Base-by-base conservation (phyloP, 2,797 vertebrate species). In the Acanthopagrus latus region DNA sequence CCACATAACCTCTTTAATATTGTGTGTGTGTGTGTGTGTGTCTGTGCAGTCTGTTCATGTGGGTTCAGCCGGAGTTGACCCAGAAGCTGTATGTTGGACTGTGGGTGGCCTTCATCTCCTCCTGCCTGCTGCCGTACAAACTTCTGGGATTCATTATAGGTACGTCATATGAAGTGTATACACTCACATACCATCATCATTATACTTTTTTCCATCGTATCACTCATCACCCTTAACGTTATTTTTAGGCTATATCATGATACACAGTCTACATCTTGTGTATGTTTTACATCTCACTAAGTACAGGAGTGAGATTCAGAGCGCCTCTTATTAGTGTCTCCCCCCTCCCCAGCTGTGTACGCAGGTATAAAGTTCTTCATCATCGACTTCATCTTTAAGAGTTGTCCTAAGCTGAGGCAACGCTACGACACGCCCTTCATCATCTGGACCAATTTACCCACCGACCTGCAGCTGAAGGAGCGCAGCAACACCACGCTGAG, bases 351-450 rank as follows among this genome's bases (percentile, higher is more conserved):
- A 99, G 98, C 96, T 11, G 91, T 98, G 17, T 99, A 98, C 12
- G 97, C 96, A 0, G 98, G 98, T n/a, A 93, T 99, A 81, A 99
- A 99, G 90, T 99, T 99, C 92, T 99, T 99, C 91, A 95, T 99
- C 80, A 97, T 99, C 14, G 97, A 98, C 91, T 99, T 98, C 82
- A 93, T 99, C 93, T 98, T 98, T 82, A 98, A 97, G 91, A 96
- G 97, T 56, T 99, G 97, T 81, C 97, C 97, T 1, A 96, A 97
- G 79, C 95, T 99, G 68, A 94, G 97, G 60, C 96, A 95, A 86
- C 97, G 98, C 80, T 99, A 96, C 20, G 98, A 99, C 89, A 99
- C 97, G 0, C 97, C 97, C 2, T 96, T 96, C 88, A 96, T 98
- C 85, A 92, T 99, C 87, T 99, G 98, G 98, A 96, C 91, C 82